Evolutionary conservation across 2,113 vertebrate genomes (phyloP).

Genomic region (Herpailurus yagouaroundi): DNA sequence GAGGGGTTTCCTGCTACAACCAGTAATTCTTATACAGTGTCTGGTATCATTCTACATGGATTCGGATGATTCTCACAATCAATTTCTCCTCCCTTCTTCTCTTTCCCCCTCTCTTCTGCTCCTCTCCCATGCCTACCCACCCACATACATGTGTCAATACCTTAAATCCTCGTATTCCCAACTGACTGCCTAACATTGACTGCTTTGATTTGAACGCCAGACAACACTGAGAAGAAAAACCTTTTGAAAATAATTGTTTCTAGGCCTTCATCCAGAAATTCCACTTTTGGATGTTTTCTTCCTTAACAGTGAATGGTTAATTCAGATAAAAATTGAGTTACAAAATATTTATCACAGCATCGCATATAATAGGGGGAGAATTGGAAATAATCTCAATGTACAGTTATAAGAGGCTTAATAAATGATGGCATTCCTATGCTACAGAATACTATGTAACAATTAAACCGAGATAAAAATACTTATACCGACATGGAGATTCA

Average conservation of each 20-base stretch:
- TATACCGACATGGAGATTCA: neutral
- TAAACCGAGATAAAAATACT: neutral
- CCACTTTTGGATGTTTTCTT: neutral
- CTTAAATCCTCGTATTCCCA: neutral
- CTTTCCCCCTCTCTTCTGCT: neutral
- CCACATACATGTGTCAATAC: neutral
- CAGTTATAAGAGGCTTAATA: neutral
- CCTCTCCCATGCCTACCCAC: neutral
- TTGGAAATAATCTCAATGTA: neutral
- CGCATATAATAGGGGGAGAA: neutral
- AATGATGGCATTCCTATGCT: neutral
- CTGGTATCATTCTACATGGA: neutral
- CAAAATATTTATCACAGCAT: neutral
- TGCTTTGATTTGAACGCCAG: conserved; percentile 20
- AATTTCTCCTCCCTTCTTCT: neutral
- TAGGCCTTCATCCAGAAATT: conserved; percentile 22
- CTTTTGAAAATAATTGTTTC: neutral
- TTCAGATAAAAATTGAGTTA: conserved; percentile 33
- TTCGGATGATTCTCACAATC: neutral
- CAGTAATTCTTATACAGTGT: neutral
- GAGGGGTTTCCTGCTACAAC: neutral
- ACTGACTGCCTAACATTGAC: neutral
- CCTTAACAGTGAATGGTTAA: neutral
- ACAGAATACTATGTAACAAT: neutral
- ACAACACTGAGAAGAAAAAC: neutral